Evolutionary conservation across 2,113 vertebrate species (phyloP).

Genomic region (Erythrocebus patas): DNA sequence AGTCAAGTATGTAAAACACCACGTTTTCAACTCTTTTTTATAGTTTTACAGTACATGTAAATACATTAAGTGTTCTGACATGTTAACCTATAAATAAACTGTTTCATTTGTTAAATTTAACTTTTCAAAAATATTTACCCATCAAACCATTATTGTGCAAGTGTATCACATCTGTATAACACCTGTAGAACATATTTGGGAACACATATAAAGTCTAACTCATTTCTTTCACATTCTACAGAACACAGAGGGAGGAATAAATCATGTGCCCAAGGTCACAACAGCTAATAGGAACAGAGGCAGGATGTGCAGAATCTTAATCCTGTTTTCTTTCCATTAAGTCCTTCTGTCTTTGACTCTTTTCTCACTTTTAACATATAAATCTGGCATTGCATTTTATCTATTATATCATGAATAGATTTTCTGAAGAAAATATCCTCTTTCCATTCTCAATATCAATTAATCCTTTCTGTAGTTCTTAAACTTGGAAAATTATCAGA

Average conservation of each 20-base stretch:
- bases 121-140: background rate
- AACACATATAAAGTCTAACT: background rate
- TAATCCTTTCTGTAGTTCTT: background rate
- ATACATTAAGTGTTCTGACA: background rate
- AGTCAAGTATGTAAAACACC: background rate
- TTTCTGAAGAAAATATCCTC: background rate
- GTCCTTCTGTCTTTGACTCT: background rate
- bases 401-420: background rate
- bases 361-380: conserved; percentile 12
- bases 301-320: background rate
- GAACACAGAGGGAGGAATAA: background rate
- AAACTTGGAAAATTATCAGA: background rate
- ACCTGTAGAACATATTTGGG: background rate
- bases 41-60: background rate
- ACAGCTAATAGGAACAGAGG: background rate
- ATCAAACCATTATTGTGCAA: background rate
- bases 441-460: background rate
- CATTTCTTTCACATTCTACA: background rate
- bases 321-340: background rate
- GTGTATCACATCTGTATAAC: background rate
- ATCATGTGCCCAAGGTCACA: background rate
- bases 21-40: background rate
- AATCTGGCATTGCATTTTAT: background rate
- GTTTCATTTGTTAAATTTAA: background rate
- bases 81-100: background rate